Evolutionary conservation across 1,140 invertebrate species (phyloP), one percentile per base, ranked within the genome.

Genomic region (Andricus grossulariae): DNA sequence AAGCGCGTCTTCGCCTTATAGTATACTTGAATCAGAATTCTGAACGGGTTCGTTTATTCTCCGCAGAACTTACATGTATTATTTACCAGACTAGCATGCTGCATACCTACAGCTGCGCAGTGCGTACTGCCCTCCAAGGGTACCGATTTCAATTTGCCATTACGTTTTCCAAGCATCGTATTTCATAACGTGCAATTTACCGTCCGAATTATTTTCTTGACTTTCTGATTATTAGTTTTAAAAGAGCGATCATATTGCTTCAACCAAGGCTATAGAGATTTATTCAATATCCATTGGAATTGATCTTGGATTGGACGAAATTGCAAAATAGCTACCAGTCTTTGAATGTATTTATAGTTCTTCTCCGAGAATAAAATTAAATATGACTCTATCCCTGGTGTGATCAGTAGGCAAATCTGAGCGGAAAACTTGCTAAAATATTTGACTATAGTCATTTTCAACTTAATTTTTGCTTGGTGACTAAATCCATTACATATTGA

Each of bases 131-230:
- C 13, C 15, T 16, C 32, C 60, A 39, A 45, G 60, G 15, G 39
- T 66, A 66, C 32, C 60, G 25, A 66, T 32, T 39, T 66, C 60
- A 66, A 66, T 66, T 66, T 66, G 32, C 60, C 60, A 66, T 39
- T 66, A 66, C 32, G 16, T 39, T 66, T 60, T 15, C 60, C 60
- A 39, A 39, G 60, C 60, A 45, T 15, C n/a, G 16, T n/a, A 60
- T 66, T 66, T 66, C 60, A 39, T 66, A 66, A 66, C 60, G 15
- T 66, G 60, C 60, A 66, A 66, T 66, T 66, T 66, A 66, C 60
- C 25, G 32, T 66, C 39, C 32, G 45, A 39, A 66, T 66, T 66
- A 66, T 39, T 66, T 66, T 39, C 60, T 66, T 15, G 15, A 45
- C n/a, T 66, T n/a, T 32, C 39, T 15, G 6, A 66, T 66, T 66